Conservation (phyloP, 2,888 invertebrate genomes). For the Chaitophorus viminalis region DNA sequence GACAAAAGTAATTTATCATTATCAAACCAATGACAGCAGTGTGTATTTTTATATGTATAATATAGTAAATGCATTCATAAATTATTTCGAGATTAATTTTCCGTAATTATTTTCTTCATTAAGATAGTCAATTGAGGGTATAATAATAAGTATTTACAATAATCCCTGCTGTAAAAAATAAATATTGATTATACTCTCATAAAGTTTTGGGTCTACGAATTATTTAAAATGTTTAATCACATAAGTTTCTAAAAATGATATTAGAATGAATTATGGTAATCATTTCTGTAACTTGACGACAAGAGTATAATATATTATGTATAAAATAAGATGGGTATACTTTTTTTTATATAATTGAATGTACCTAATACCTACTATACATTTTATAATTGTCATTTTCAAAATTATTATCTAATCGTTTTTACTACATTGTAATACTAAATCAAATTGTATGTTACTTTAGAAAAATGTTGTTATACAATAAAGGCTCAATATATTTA, state of each 20-base stretch:
- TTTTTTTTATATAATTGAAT: background rate
- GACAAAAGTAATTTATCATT: background rate
- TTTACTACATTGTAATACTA: background rate
- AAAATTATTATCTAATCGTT: background rate
- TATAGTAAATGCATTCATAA: background rate
- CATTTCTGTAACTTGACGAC: background rate
- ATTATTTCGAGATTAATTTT: background rate
- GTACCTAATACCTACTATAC: no score
- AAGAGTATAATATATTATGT: background rate
- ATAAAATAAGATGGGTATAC: background rate
- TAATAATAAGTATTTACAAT: background rate
- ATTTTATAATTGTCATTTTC: background rate
- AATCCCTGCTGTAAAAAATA: background rate
- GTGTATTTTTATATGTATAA: background rate
- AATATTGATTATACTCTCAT: background rate
- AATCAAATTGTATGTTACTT: background rate
- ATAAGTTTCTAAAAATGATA: no score
- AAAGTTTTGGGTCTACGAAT: background rate
- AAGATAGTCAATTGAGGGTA: background rate
- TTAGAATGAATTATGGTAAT: background rate
- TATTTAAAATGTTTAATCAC: no score
- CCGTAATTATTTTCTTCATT: background rate
- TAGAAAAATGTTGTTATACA: background rate
- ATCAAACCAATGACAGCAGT: background rate
- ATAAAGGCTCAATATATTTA: background rate